Evolutionary conservation across 2,888 invertebrate species (phyloP), one percentile per base, ranked within the genome.

Genomic region (Thera britannica): DNA sequence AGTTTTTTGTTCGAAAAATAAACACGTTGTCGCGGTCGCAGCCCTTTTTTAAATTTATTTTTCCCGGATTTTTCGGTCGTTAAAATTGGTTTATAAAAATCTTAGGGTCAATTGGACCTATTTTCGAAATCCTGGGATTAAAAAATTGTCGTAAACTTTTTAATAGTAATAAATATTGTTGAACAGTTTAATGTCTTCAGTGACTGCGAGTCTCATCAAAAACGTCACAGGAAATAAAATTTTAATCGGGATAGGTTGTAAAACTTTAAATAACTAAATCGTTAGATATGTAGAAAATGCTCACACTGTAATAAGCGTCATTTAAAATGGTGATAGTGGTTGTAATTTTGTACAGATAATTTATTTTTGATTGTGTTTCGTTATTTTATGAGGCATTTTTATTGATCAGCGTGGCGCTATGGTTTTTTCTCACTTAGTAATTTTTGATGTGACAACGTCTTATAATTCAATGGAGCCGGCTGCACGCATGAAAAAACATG

Each of bases 1-100:
- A 81, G 83, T 83, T 83, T 83, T 83, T 86, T 79, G 80, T 76
- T 77, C 77, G 77, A 78, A 82, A 86, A 84, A 81, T 79, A 82
- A 83, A 85, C 82, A 83, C 79, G 81, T 76, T 83, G 86, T 85
- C 84, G 78, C 80, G 78, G 77, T 80, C 73, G 71, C 67, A 75
- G 69, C 74, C 75, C 73, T 77, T 75, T 41, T 83, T 85, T 86
- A 83, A 85, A 85, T 85, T 86, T 83, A 73, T 76, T 77, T 77
- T 77, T 67, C 52, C 52, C 41, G 77, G 72, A 62, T 62, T 71
- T 73, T 74, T 73, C 58, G 83, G 75, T 89, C 90, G 87, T 91
- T 86, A 90, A 90, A 88, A 70, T 62, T 66, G 52, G 52, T 65
- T 71, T 66, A 58, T 23, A 68, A 46, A 71, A 72, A 72, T 60